Evolutionary conservation across 2,797 vertebrate species (phyloP).

Genomic region (Pampus argenteus): DNA sequence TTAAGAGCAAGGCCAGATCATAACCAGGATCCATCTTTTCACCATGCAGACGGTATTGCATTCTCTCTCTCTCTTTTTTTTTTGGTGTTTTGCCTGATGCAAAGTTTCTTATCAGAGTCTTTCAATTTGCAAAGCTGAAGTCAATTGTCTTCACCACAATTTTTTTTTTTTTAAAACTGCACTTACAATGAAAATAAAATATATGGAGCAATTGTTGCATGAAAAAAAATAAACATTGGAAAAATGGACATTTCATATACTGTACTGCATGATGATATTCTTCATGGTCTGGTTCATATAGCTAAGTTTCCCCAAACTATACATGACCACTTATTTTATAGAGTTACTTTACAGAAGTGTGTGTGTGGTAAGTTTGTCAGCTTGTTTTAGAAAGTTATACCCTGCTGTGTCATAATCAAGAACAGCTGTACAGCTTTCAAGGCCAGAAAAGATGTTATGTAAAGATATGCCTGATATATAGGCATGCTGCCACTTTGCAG

Average conservation of each 20-base stretch:
- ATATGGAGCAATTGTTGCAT: background rate
- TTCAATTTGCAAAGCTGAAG: conserved; percentile 7
- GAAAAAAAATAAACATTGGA: background rate
- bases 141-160: background rate
- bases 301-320: background rate
- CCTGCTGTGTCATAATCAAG: conserved; percentile 17
- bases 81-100: background rate
- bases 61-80: too few species aligned
- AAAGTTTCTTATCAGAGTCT: background rate
- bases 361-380: background rate
- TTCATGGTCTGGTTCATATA: background rate
- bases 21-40: background rate
- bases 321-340: background rate
- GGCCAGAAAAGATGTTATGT: conserved; percentile 24
- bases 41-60: background rate
- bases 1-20: background rate
- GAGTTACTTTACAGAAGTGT: background rate
- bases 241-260: background rate
- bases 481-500: conserved; percentile 13
- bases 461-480: conserved; percentile 22
- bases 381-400: background rate
- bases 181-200: conserved; percentile 1
- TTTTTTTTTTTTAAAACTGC: background rate
- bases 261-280: background rate
- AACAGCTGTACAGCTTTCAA: conserved; percentile 15